These are phyloP conservation scores for Trachythela sp. DNA, from an alignment of 64 coral and sea anemone species.

Conservation along the genomic window DNA sequence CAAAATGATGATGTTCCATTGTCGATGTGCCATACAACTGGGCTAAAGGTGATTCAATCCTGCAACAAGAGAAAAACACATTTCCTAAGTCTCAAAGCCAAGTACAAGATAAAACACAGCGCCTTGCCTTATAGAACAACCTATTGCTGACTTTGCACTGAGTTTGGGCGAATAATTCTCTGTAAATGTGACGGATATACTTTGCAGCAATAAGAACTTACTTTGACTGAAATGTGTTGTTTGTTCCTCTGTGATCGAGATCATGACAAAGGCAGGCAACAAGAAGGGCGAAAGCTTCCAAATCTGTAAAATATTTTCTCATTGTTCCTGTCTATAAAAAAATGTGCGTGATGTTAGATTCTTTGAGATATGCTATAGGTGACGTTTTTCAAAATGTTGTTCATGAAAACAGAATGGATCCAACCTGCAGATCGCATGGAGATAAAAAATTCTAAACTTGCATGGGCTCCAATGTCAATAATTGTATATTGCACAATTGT, in stretches of 20 bases:
- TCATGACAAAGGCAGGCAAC: slow-evolving; percentile 89
- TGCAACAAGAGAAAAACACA: neutral
- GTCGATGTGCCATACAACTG: slow-evolving; percentile 84
- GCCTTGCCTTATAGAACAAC: neutral
- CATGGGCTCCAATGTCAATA: too few relatives aligned
- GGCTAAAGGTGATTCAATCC: slow-evolving; percentile 80
- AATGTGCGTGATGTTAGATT: too few relatives aligned
- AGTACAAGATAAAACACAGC: too few relatives aligned
- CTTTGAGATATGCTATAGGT: too few relatives aligned
- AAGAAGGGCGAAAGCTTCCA: slow-evolving; percentile 65
- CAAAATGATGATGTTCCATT: slow-evolving; percentile 99
- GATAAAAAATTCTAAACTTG: too few relatives aligned
- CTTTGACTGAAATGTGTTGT: slow-evolving; percentile 97
- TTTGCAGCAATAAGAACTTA: too few relatives aligned
- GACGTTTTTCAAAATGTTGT: too few relatives aligned
- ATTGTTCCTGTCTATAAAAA: slow-evolving; percentile 66
- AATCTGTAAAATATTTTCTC: slow-evolving; percentile 50
- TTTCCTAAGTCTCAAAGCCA: neutral
- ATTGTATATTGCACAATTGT: too few relatives aligned
- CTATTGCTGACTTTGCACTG: neutral
- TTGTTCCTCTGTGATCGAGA: slow-evolving; percentile 90
- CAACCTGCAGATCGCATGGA: too few relatives aligned
- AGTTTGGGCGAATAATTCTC: too few relatives aligned
- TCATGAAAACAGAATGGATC: too few relatives aligned
- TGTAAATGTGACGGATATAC: too few relatives aligned